phyloP scores from a whole-genome alignment of 2,797 vertebrate species.

The Glyptemys insculpta region DNA sequence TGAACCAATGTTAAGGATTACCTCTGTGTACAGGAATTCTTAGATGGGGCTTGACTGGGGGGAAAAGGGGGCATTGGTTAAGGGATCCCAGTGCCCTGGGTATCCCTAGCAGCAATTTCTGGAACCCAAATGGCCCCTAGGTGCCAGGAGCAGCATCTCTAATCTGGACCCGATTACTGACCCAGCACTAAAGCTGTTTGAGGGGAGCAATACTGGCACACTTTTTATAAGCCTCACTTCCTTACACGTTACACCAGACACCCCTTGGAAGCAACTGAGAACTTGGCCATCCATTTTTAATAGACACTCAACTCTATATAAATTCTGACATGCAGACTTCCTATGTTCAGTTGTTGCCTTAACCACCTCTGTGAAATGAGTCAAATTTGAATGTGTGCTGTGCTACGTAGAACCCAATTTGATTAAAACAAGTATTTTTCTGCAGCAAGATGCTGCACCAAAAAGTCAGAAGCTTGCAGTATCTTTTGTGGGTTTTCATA shows the following conservation, averaged over 20 bases:
- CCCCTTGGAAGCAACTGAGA: slow-evolving; percentile 9
- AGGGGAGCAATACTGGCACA: background rate
- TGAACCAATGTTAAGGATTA: background rate
- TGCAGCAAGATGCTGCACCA: background rate
- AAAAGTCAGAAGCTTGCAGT: background rate
- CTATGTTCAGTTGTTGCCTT: background rate
- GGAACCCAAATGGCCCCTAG: background rate
- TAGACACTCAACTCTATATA: slow-evolving; percentile 7
- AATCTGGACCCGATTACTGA: background rate
- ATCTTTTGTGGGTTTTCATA: background rate
- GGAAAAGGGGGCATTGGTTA: background rate
- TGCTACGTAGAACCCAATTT: background rate
- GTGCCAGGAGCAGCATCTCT: background rate
- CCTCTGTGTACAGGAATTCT: background rate
- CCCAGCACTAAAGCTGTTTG: background rate
- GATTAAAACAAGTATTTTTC: background rate
- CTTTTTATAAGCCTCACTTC: background rate
- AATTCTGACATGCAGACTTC: background rate
- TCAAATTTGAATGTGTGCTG: background rate
- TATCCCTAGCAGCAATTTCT: background rate
- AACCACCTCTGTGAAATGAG: background rate
- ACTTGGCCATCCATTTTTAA: slow-evolving; percentile 5
- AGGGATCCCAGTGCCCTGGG: background rate
- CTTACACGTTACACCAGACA: background rate
- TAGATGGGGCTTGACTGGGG: background rate